Conservation (phyloP, 2,113 vertebrate genomes). For the Amphiprion percula region DNA sequence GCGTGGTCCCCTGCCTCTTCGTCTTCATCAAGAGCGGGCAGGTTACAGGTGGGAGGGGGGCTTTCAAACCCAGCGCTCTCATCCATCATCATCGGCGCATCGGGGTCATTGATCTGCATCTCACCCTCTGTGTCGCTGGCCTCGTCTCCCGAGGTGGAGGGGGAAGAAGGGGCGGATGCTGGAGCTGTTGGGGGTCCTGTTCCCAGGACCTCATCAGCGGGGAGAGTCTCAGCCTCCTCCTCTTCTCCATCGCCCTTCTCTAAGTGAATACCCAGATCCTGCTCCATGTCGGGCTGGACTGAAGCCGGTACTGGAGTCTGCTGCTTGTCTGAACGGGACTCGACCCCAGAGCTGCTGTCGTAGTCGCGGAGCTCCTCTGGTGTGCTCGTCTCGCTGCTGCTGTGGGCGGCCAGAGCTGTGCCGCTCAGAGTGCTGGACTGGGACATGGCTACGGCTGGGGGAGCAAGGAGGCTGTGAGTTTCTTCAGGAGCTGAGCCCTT, state of each 20-base stretch:
- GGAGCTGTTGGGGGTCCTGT: slow-evolving; percentile 86
- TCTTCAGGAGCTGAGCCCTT: slow-evolving; percentile 46
- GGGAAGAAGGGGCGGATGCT: slow-evolving; percentile 82
- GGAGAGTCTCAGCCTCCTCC: slow-evolving; percentile 87
- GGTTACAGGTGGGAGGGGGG: slow-evolving; percentile 61
- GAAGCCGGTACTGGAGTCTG: slow-evolving; percentile 79
- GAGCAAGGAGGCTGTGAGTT: slow-evolving; percentile 25
- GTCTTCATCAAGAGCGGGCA: slow-evolving; percentile 76
- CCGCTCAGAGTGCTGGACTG: slow-evolving; percentile 87
- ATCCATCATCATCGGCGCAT: slow-evolving; percentile 56
- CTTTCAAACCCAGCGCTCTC: slow-evolving; percentile 76
- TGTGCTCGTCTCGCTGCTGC: slow-evolving; percentile 91
- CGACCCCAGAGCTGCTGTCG: slow-evolving; percentile 90
- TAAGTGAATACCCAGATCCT: slow-evolving; percentile 87
- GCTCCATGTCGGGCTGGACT: slow-evolving; percentile 83
- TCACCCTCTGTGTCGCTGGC: slow-evolving; percentile 86
- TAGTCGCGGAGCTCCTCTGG: slow-evolving; percentile 92
- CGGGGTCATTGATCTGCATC: slow-evolving; percentile 83
- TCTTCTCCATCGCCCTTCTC: slow-evolving; percentile 86
- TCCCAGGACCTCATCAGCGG: slow-evolving; percentile 86
- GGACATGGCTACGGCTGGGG: slow-evolving; percentile 74
- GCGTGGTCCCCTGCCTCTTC: slow-evolving; percentile 74
- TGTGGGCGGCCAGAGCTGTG: slow-evolving; percentile 85
- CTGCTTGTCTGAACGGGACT: slow-evolving; percentile 86
- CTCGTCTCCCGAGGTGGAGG: slow-evolving; percentile 85